A percentile compares a stretch with the other conserved stretches of the same genome.
Evolutionary conservation across 2,113 vertebrate genomes (phyloP).

Genomic region (Odontesthes bonariensis): DNA sequence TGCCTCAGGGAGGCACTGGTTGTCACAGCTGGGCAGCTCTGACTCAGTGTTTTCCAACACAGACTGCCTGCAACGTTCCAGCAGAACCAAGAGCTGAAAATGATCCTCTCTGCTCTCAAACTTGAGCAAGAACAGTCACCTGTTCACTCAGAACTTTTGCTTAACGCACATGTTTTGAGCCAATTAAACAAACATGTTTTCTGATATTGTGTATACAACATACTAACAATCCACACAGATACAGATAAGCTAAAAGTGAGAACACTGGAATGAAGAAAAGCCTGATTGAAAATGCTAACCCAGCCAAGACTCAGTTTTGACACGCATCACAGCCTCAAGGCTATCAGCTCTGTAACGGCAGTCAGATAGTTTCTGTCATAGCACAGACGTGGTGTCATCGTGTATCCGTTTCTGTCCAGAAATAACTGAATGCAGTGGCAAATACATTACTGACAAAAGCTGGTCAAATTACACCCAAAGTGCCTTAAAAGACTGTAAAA

Average conservation of each 20-base stretch:
- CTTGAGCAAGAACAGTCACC: neutral
- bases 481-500: neutral
- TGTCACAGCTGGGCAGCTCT: constrained; percentile 58
- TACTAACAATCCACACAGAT: neutral
- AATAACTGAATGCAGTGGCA: neutral
- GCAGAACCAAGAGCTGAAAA: constrained; percentile 36
- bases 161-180: neutral
- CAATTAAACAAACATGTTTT: constrained; percentile 3
- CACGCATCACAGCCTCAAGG: constrained; percentile 27
- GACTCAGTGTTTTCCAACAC: constrained; percentile 66
- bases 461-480: neutral
- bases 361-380: constrained; percentile 34
- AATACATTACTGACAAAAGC: neutral
- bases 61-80: constrained; percentile 37
- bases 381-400: constrained; percentile 17
- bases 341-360: neutral
- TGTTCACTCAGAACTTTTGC: neutral
- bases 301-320: constrained; percentile 41
- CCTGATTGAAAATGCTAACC: constrained; percentile 40
- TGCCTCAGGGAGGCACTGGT: constrained; percentile 46
- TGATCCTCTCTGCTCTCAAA: constrained; percentile 21
- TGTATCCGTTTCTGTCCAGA: constrained; percentile 4
- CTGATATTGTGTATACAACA: neutral
- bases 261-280: constrained; percentile 71
- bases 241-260: constrained; percentile 5